A percentile compares a stretch with the other conserved stretches of the same genome.
phyloP scores from a whole-genome alignment of 2,113 vertebrate genomes.

The Anthoscopus minutus region DNA sequence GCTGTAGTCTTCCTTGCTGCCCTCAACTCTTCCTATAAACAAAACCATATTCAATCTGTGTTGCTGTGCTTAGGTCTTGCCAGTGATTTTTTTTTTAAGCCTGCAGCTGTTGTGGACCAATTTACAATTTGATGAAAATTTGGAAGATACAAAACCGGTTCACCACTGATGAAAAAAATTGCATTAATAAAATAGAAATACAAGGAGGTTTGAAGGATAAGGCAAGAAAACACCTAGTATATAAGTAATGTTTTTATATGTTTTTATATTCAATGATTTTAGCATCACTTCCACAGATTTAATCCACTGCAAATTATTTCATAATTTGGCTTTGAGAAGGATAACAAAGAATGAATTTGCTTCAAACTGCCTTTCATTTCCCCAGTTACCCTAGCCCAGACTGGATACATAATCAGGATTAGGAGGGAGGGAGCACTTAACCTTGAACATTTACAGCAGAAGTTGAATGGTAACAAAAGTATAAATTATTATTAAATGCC shows the following conservation, averaged over 20 bases:
- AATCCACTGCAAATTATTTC: neutral
- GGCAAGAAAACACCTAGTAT: neutral
- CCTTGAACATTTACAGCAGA: conserved; percentile 20
- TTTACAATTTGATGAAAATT: neutral
- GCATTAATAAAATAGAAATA: neutral
- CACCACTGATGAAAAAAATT: neutral
- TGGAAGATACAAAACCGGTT: neutral
- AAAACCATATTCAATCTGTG: neutral
- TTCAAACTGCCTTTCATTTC: neutral
- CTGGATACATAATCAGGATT: neutral
- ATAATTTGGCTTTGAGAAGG: neutral
- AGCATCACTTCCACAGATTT: neutral
- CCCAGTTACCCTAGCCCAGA: neutral
- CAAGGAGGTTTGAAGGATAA: neutral
- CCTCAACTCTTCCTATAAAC: neutral
- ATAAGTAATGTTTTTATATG: too few species aligned
- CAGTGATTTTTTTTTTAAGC: neutral
- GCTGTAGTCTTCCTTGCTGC: neutral
- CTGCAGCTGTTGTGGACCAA: neutral
- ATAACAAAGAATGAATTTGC: neutral
- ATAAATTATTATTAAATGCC: conserved; percentile 39
- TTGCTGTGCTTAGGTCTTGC: neutral
- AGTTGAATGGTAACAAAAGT: neutral
- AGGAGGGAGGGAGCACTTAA: neutral
- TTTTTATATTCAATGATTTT: neutral